Percentiles rank a stretch among this genome's conserved stretches.
Evolutionary conservation across 2,888 invertebrate species (phyloP).

Genomic region (Agrochola macilenta): DNA sequence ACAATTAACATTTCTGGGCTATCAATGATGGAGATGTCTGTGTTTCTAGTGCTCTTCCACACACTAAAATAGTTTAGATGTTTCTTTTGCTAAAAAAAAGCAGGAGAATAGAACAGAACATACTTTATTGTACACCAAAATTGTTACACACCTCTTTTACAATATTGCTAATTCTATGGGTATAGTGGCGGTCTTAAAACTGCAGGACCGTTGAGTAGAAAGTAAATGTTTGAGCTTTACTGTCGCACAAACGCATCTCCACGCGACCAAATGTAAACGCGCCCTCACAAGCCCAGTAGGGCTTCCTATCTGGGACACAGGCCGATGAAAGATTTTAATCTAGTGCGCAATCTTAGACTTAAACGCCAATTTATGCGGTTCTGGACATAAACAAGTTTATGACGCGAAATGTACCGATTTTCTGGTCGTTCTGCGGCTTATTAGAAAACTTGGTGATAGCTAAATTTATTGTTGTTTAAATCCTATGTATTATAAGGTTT

Average conservation of each 20-base stretch:
- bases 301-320: constrained; percentile 52
- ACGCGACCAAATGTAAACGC: constrained; percentile 32
- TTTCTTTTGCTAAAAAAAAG: too few relatives aligned
- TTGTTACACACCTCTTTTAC: too few relatives aligned
- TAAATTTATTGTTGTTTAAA: constrained; percentile 29
- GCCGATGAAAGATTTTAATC: constrained; percentile 66
- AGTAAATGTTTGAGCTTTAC: background rate
- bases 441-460: constrained; percentile 19
- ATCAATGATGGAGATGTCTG: too few relatives aligned
- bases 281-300: constrained; percentile 48
- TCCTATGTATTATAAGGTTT: constrained; percentile 5
- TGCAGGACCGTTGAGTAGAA: background rate
- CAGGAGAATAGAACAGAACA: too few relatives aligned
- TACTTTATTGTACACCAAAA: too few relatives aligned
- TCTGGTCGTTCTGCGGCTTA: constrained; percentile 32
- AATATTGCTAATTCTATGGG: too few relatives aligned
- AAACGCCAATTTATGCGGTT: constrained; percentile 64
- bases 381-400: constrained; percentile 60
- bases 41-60: too few relatives aligned
- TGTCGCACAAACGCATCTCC: constrained; percentile 2
- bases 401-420: constrained; percentile 48
- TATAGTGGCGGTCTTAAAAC: too few relatives aligned
- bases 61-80: too few relatives aligned
- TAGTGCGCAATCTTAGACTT: constrained; percentile 59
- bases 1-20: too few relatives aligned